These are phyloP conservation scores for Aphrophora alni DNA, from an alignment of 2,888 invertebrate species.

Conservation along the genomic window DNA sequence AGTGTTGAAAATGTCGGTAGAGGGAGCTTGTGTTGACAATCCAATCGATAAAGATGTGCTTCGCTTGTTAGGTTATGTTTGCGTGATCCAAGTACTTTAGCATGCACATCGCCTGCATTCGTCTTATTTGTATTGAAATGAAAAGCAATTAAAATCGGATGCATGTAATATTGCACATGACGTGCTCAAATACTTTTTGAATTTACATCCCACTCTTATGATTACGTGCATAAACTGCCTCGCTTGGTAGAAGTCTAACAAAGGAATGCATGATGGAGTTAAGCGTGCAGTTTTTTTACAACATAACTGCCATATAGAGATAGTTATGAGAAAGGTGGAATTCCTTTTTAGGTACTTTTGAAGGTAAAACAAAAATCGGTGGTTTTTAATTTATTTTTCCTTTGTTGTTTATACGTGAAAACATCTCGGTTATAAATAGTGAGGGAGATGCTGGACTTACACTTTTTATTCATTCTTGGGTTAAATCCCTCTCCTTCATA, in stretches of 20 bases:
- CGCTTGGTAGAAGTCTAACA: background rate
- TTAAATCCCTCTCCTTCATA: too few relatives aligned
- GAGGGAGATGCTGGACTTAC: too few relatives aligned
- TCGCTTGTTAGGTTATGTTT: background rate
- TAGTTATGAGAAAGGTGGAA: too few relatives aligned
- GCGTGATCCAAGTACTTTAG: background rate
- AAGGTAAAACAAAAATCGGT: too few relatives aligned
- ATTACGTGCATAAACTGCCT: background rate
- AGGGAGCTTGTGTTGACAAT: background rate
- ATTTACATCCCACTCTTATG: background rate
- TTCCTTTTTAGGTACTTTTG: too few relatives aligned
- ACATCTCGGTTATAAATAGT: too few relatives aligned
- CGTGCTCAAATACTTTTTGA: background rate
- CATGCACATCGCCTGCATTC: constrained; percentile 5
- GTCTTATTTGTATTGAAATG: constrained; percentile 6
- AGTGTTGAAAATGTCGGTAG: background rate
- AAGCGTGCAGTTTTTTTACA: too few relatives aligned
- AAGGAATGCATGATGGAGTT: background rate
- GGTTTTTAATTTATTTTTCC: too few relatives aligned
- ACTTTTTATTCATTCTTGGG: too few relatives aligned
- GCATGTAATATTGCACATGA: constrained; percentile 2
- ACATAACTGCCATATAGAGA: too few relatives aligned
- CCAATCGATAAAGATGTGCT: background rate
- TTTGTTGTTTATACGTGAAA: too few relatives aligned
- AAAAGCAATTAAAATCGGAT: background rate